Conservation (phyloP, 2,113 vertebrate species). For the Pachycephala philippinensis region DNA sequence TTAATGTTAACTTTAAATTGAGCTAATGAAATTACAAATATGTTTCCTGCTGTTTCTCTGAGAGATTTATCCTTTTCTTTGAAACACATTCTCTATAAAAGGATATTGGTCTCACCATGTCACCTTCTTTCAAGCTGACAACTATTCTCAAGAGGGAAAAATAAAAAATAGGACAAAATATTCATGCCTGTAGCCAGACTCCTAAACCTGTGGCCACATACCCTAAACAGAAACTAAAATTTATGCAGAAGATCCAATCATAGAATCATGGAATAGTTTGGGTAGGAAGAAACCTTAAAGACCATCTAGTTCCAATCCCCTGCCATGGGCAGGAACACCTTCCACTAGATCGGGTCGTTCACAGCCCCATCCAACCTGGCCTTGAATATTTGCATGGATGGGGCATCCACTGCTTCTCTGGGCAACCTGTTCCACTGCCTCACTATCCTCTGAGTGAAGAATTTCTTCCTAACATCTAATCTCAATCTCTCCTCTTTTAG, state of each 20-base stretch:
- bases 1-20: slow-evolving; percentile 46
- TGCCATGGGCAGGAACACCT: background rate
- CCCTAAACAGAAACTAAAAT: background rate
- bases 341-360: background rate
- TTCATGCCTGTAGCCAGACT: background rate
- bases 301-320: background rate
- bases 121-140: slow-evolving; percentile 15
- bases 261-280: background rate
- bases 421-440: background rate
- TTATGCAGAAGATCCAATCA: background rate
- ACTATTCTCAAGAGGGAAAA: background rate
- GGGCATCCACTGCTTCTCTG: background rate
- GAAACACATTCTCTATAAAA: slow-evolving; percentile 38
- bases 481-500: background rate
- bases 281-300: background rate
- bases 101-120: background rate
- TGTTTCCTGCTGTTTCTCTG: slow-evolving; percentile 5
- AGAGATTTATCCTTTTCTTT: slow-evolving; percentile 44
- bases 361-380: background rate
- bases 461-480: background rate
- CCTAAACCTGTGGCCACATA: background rate
- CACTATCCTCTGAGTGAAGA: background rate
- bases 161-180: background rate
- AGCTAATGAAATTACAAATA: slow-evolving; percentile 33
- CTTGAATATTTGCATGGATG: background rate